These are phyloP conservation scores for Paragorgia papillata DNA, from an alignment of 92 coral and sea anemone species.

Conservation along the genomic window DNA sequence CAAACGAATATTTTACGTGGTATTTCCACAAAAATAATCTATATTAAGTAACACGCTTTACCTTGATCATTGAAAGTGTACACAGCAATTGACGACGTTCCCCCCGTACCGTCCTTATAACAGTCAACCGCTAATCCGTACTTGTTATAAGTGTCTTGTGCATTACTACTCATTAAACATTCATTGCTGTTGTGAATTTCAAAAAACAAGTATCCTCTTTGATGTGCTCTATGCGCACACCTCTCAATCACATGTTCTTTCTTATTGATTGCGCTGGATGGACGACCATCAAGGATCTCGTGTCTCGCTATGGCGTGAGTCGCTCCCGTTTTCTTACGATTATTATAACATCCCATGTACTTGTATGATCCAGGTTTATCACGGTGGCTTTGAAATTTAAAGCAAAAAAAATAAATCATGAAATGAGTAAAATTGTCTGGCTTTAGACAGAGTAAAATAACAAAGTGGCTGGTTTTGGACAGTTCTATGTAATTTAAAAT, in stretches of 20 bases:
- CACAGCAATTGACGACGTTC: slow-evolving; percentile 1
- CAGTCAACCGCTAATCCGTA: slow-evolving; percentile 10
- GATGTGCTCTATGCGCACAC: slow-evolving; percentile 3
- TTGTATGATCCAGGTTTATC: not conserved
- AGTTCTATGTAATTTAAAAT: no score
- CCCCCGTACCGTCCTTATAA: slow-evolving; percentile 6
- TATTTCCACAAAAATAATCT: no score
- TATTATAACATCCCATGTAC: slow-evolving; percentile 6
- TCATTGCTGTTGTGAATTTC: slow-evolving; percentile 16
- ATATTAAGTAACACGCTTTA: no score
- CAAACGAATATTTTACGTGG: no score
- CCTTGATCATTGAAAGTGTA: slow-evolving; percentile 19
- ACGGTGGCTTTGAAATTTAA: not conserved
- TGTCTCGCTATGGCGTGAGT: not conserved
- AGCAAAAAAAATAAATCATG: no score
- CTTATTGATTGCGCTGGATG: not conserved
- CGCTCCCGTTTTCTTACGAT: not conserved
- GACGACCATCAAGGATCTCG: slow-evolving; percentile 16
- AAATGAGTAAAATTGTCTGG: no score
- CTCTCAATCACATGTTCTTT: slow-evolving; percentile 11
- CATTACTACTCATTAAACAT: not conserved
- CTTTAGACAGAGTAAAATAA: no score
- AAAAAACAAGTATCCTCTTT: slow-evolving; percentile 6
- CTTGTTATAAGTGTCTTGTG: not conserved
- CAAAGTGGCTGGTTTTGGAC: no score